phyloP scores from a whole-genome alignment of 92 coral and sea anemone species.

The Blastomussa wellsi region DNA sequence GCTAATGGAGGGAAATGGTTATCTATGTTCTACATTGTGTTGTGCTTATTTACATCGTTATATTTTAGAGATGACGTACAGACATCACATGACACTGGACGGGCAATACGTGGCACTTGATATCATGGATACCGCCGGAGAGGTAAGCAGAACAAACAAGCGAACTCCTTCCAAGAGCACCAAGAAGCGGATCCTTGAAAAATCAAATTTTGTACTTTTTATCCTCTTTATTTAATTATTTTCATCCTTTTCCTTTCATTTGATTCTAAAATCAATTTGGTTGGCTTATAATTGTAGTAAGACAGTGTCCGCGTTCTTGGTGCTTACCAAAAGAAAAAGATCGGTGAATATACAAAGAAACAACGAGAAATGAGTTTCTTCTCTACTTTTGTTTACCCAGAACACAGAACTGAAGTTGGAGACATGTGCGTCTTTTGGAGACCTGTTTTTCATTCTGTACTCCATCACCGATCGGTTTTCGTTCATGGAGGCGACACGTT shows the following conservation, averaged over 20 bases:
- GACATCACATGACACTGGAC: slow-evolving; percentile 56
- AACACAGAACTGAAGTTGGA: slow-evolving; percentile 62
- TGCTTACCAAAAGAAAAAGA: no score
- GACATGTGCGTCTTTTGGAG: slow-evolving; percentile 53
- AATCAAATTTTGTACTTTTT: no score
- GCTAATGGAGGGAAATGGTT: no score
- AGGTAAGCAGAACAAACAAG: slow-evolving; percentile 42
- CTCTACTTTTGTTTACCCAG: slow-evolving; percentile 21
- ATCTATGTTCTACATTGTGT: no score
- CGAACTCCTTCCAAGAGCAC: no score
- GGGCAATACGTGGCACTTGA: slow-evolving; percentile 46
- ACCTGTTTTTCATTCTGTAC: slow-evolving; percentile 72
- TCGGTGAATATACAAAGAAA: background rate
- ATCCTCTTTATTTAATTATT: no score
- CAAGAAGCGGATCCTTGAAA: no score
- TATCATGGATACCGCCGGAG: slow-evolving; percentile 69
- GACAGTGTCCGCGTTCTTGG: no score
- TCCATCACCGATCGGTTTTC: slow-evolving; percentile 66
- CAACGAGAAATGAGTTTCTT: no score
- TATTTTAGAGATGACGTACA: slow-evolving; percentile 59
- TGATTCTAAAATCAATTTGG: no score
- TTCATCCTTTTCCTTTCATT: no score
- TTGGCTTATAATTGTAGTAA: no score
- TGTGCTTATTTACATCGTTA: background rate
- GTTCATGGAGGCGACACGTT: slow-evolving; percentile 62